phyloP scores from a whole-genome alignment of 2,888 invertebrate genomes.

The Lycophotia porphyrea region DNA sequence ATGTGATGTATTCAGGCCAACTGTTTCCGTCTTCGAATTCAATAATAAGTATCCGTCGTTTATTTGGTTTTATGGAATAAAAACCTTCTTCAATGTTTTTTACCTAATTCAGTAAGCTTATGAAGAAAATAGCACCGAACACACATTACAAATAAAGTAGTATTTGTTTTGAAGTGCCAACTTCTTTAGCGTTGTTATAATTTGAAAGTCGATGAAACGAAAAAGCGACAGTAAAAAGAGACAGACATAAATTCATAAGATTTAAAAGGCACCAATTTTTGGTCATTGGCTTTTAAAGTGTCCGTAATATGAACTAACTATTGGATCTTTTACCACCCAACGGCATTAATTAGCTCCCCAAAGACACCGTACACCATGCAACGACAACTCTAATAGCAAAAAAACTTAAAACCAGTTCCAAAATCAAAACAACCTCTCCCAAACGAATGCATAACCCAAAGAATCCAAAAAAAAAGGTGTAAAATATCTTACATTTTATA shows the following conservation, averaged over 20 bases:
- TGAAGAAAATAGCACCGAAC: neutral
- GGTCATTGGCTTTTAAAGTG: no score
- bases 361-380: neutral
- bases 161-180: no score
- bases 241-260: no score
- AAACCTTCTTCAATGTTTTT: neutral
- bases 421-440: slow-evolving; percentile 1
- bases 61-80: no score
- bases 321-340: neutral
- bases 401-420: neutral
- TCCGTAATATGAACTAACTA: neutral
- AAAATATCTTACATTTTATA: slow-evolving; percentile 60
- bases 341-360: neutral
- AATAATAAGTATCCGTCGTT: neutral
- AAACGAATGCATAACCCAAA: slow-evolving; percentile 21
- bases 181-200: no score
- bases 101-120: neutral
- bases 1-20: neutral
- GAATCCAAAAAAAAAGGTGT: slow-evolving; percentile 16
- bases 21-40: neutral
- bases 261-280: no score
- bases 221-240: no score
- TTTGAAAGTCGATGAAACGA: no score
- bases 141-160: no score
- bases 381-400: neutral